A percentile compares a stretch with the other conserved stretches of the same genome.
phyloP scores from a whole-genome alignment of 2,797 vertebrate genomes.

The Sebastes steindachneri region DNA sequence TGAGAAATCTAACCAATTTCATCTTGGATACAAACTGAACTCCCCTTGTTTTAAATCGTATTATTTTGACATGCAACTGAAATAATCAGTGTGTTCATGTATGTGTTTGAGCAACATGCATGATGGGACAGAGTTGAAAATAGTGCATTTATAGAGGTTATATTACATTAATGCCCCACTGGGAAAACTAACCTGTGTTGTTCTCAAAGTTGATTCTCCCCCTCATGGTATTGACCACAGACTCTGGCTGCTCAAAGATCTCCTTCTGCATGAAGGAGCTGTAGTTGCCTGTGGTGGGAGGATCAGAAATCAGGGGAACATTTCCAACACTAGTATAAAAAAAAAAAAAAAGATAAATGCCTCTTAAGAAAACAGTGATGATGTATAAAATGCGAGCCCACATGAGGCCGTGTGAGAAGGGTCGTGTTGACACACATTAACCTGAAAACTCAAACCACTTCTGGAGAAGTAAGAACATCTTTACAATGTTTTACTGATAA shows the following conservation, averaged over 20 bases:
- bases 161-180: neutral
- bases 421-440: constrained; percentile 36
- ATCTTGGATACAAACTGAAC: neutral
- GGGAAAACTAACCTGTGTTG: constrained; percentile 88
- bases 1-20: neutral
- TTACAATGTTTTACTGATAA: constrained; percentile 23
- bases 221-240: constrained; percentile 99
- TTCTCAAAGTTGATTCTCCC: constrained; percentile 98
- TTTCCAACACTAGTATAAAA: constrained; percentile 11
- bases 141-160: neutral
- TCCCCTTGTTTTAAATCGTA: neutral
- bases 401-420: neutral
- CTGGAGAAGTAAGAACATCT: neutral
- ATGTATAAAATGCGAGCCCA: constrained; percentile 47
- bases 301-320: constrained; percentile 40
- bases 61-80: neutral
- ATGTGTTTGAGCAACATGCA: neutral
- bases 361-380: constrained; percentile 12
- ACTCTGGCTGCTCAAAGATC: constrained; percentile 98
- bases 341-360: neutral
- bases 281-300: constrained; percentile 88
- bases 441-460: constrained; percentile 25
- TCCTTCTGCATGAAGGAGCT: constrained; percentile 99
- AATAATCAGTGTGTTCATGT: neutral
- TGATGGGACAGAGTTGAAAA: neutral